Evolutionary conservation across 2,797 vertebrate genomes (phyloP).

Genomic region (Phoebastria nigripes): DNA sequence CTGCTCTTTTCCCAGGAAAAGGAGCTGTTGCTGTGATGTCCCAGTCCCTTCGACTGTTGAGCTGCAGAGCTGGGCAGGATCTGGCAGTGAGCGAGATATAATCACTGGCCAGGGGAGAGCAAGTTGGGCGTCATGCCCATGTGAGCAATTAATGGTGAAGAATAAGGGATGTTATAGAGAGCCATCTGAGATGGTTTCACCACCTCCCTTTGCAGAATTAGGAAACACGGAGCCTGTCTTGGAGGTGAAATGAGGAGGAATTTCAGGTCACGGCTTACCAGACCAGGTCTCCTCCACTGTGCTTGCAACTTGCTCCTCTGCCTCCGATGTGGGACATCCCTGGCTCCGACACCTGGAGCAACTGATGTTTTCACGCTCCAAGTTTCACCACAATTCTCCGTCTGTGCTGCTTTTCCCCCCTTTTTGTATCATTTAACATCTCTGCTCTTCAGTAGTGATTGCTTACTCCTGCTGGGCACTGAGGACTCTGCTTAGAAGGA

Average conservation of each 20-base stretch:
- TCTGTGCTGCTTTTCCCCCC: background rate
- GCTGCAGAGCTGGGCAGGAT: background rate
- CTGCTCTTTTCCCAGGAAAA: background rate
- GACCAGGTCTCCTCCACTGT: background rate
- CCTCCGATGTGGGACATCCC: background rate
- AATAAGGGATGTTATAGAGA: background rate
- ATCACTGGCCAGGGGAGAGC: background rate
- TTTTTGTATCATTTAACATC: background rate
- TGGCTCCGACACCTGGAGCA: background rate
- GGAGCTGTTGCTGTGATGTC: background rate
- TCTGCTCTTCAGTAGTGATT: background rate
- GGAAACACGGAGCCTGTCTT: background rate
- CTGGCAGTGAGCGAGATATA: background rate
- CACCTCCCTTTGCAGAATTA: background rate
- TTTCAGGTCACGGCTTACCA: background rate
- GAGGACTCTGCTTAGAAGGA: background rate
- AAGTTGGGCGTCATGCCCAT: rapidly evolving
- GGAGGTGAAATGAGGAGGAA: background rate
- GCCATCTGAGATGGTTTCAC: background rate
- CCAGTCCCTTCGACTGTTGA: background rate
- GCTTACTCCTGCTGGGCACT: background rate
- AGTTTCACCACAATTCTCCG: background rate
- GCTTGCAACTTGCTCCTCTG: rapidly evolving
- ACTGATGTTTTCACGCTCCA: background rate
- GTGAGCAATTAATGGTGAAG: background rate